Evolutionary conservation across 2,888 invertebrate species (phyloP).

Genomic region (Cylindroiulus punctatus): DNA sequence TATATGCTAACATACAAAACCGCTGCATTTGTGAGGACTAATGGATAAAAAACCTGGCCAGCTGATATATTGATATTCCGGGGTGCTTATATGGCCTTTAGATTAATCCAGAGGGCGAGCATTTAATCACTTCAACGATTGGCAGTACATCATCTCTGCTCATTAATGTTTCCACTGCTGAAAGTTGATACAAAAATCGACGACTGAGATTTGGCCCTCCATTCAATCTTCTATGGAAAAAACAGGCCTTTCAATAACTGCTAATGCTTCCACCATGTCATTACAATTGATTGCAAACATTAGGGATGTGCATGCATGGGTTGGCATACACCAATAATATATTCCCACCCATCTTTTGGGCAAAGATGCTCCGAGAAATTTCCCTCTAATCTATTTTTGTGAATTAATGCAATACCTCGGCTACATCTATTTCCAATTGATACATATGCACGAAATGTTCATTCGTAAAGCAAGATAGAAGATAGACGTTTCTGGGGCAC

Average conservation of each 20-base stretch:
- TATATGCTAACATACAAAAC: constrained; percentile 15
- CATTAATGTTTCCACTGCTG: constrained; percentile 46
- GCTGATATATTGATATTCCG: constrained; percentile 48
- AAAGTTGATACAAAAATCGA: constrained; percentile 53
- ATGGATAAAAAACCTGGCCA: constrained; percentile 4
- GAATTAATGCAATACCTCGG: constrained; percentile 1
- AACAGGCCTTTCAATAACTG: constrained; percentile 50
- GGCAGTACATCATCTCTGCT: constrained; percentile 52
- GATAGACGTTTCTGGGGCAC: neutral
- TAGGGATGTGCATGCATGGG: constrained; percentile 40
- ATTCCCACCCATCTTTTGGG: neutral
- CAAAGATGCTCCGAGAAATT: constrained; percentile 1
- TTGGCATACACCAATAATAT: neutral
- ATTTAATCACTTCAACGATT: constrained; percentile 53
- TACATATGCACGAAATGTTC: neutral
- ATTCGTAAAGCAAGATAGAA: too few species aligned
- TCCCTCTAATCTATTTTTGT: neutral
- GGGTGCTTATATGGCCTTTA: constrained; percentile 17
- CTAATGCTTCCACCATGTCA: constrained; percentile 52
- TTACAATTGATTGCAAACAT: constrained; percentile 54
- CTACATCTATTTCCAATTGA: neutral
- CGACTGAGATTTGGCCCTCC: constrained; percentile 43
- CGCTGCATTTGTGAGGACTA: constrained; percentile 13
- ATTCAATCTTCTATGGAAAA: constrained; percentile 38
- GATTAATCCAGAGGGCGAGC: constrained; percentile 42